Evolutionary conservation across 2,888 invertebrate genomes (phyloP), one percentile per base, ranked within the genome.

Genomic region (Apamea crenata): DNA sequence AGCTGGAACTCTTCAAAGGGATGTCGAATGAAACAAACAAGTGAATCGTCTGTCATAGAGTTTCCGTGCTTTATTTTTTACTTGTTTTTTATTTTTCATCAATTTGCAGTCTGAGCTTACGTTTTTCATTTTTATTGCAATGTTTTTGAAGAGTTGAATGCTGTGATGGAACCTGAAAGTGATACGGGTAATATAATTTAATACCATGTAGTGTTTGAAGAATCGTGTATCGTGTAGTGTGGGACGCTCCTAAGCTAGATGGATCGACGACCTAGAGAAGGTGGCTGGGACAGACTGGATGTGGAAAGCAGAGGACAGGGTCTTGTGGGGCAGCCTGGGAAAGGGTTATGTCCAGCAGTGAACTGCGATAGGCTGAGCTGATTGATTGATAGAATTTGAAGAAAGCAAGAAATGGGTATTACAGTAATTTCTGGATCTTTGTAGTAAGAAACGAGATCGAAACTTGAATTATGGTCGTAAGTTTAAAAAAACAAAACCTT

Each of bases 1-100:
- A 83, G 71, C 70, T 76, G 81, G n/a, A 84, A 73, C 79, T 90
- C 87, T 90, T 91, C 90, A 91, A 91, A 91, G 88, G 81, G 87
- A 88, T 77, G 86, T 86, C 84, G 87, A 87, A 85, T 88, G 86
- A 88, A 87, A 88, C 84, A 88, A 87, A 90, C 88, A 89, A 87
- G 80, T 67, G 75, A 83, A 81, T 79, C 81, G 79, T 88, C 72
- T 81, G 78, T 77, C 84, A 71, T 65, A 73, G 61, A 71, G 68
- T 65, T 78, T 83, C 63, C 77, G 73, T 67, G 74, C 65, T 77
- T 74, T 81, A 80, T 69, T 73, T 74, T 79, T 63, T 63, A 72
- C n/a, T 81, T 73, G 18, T 79, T 71, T 68, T 56, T 70, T 40
- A 68, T 79, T 73, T 81, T 85, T 76, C 36, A 65, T 76, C 70